Base-by-base conservation (phyloP, 2,113 vertebrate genomes). In the Numenius arquata region DNA sequence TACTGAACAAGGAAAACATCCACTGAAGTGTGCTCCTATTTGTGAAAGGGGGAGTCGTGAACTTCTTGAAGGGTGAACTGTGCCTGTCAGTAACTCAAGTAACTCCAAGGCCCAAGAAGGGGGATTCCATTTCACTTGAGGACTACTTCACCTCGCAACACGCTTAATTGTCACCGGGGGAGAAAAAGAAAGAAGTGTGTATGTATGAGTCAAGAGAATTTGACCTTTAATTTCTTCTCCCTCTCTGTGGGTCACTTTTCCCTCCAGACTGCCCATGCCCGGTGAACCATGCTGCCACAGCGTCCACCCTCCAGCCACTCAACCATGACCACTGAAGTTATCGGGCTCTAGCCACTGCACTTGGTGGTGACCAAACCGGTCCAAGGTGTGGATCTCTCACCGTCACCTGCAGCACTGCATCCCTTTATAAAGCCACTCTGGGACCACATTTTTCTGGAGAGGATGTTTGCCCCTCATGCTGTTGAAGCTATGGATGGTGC, bases 1-100 rank as follows among this genome's bases (percentile, higher is more conserved):
- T 23, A 52, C 55, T 45, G 85, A 91, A 59, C 26, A 76, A 67
- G 56, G 66, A 88, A 85, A 96, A 82, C 27, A 65, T 53, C 67
- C 72, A 23, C 45, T 12, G 8, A 92, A 89, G n/a, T 53, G 38
- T n/a, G 58, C 38, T 91, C 38, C 45, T 76, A 65, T 40, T 72
- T 79, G 41, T 1, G 2, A 48, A 76, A 90, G 62, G 52, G 52
- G 41, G 65, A 85, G 32, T 19, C 0, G 0, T 29, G 61, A 91
- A 66, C 70, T 91, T 43, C 75, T 88, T 55, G 47, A 40, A 85
- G 66, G 77, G 50, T 65, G 50, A 96, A 77, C 34, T 19, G 17
- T 20, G 10, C 50, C 59, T 88, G 79, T 80, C 63, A 67, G 56
- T 56, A 40, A 91, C 74, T 90, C 67, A 40, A 66, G 70, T 29